Evolutionary conservation across 1,140 invertebrate genomes (phyloP), one percentile per base, ranked within the genome.

Genomic region (Drosophila lacteicornis): DNA sequence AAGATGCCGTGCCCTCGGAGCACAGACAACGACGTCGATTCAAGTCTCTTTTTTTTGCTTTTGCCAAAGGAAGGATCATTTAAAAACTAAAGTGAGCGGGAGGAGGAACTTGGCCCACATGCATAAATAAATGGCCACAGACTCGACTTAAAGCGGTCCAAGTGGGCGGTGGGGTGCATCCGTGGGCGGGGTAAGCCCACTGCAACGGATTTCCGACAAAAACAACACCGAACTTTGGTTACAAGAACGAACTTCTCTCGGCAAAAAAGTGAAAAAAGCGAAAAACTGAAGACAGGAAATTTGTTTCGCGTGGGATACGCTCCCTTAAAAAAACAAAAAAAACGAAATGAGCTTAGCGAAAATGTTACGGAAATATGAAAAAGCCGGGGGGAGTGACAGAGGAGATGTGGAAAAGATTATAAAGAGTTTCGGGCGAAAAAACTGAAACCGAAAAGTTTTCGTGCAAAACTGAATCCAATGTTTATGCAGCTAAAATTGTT

Each of bases 91-190:
- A 70, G 40, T 45, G 49, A 70, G 22, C 17, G 30, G 43, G 27
- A 22, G 15, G 15, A 76, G 69, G 78, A 69, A 70, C 65, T 57
- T 59, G 55, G 58, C 69, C 51, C 65, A 79, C 75, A 78, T 78
- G 75, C 75, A 78, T 79, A 79, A 79, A 79, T 71, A 79, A 79
- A 79, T 79, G 76, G 76, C 76, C 76, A 47, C 65, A 79, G 57
- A 62, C 74, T 78, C 76, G 67, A 71, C 76, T 65, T 65, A 58
- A 70, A 79, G 30, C 61, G 59, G 42, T 79, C 57, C 75, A 61
- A 55, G n/a, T 38, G 43, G 53, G 33, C 11, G 22, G 40, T 9
- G 15, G 51, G 19, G 40, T 50, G 46, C 8, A 17, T 36, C 17
- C 36, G 50, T 30, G 63, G 68, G 43, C 69, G 53, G 67, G 17